phyloP scores from a whole-genome alignment of 2,888 invertebrate genomes.

The Noctua janthina region DNA sequence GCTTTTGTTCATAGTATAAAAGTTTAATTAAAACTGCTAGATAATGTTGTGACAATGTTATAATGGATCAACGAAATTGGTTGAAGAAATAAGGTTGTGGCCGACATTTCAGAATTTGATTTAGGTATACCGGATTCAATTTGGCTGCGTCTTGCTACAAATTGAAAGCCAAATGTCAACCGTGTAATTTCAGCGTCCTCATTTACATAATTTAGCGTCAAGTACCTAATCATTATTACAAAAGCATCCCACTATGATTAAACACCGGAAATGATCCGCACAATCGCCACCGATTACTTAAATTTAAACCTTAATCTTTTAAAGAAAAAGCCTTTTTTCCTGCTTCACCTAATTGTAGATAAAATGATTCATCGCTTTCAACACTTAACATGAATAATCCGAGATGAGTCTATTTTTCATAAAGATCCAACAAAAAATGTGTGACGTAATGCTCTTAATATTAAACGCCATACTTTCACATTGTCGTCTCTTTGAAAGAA shows the following conservation, averaged over 20 bases:
- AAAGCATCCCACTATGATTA: neutral
- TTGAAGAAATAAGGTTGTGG: neutral
- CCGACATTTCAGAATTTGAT: neutral
- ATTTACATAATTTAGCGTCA: constrained; percentile 19
- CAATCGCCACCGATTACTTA: constrained; percentile 9
- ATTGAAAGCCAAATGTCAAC: constrained; percentile 26
- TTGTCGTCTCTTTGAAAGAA: constrained; percentile 75
- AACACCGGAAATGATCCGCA: constrained; percentile 11
- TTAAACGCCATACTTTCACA: constrained; percentile 76
- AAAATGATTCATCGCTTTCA: constrained; percentile 62
- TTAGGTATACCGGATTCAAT: neutral
- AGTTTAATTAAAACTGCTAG: constrained; percentile 9
- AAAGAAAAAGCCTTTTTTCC: constrained; percentile 1
- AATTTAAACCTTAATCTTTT: constrained; percentile 16
- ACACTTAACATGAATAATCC: constrained; percentile 61
- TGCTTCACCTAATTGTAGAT: constrained; percentile 8
- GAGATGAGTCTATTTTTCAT: constrained; percentile 67
- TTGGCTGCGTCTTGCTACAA: neutral
- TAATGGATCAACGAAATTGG: neutral
- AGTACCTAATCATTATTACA: constrained; percentile 5
- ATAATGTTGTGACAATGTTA: neutral
- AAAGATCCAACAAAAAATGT: constrained; percentile 68
- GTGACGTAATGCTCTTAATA: constrained; percentile 73
- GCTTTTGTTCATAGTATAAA: neutral
- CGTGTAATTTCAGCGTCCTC: neutral